Conservation (phyloP, 2,797 vertebrate genomes). For the Phrynocephalus guinanensis region DNA sequence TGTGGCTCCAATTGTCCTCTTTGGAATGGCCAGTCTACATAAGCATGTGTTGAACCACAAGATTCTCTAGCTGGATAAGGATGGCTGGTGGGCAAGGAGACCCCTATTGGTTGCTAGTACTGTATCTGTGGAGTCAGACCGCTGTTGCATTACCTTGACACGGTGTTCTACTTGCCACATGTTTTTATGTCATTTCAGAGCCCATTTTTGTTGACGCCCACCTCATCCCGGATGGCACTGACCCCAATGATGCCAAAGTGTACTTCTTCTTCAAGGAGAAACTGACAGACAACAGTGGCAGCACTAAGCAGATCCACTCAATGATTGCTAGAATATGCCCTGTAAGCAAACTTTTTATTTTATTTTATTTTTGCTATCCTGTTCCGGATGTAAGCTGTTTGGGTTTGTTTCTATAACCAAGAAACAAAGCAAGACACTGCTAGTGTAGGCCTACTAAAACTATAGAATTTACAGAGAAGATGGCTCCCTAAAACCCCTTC, state of each 20-base stretch:
- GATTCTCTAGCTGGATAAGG: neutral
- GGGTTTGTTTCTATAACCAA: slow-evolving; percentile 16
- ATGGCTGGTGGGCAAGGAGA: neutral
- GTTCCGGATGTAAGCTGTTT: slow-evolving; percentile 24
- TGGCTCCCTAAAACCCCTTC: too few species aligned
- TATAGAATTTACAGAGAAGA: too few species aligned
- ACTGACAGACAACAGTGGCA: slow-evolving; percentile 92
- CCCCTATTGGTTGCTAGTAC: neutral
- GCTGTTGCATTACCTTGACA: neutral
- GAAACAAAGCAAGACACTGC: neutral
- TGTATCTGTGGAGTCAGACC: neutral
- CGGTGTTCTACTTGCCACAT: neutral
- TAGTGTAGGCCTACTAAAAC: neutral
- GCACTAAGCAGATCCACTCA: slow-evolving; percentile 94
- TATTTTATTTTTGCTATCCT: slow-evolving; percentile 30
- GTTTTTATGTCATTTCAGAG: slow-evolving; percentile 79
- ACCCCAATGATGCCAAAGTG: slow-evolving; percentile 93
- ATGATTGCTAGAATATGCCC: slow-evolving; percentile 98
- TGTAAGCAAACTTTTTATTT: slow-evolving; percentile 78
- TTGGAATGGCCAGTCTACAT: too few species aligned
- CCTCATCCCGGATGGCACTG: slow-evolving; percentile 93
- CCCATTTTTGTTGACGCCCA: slow-evolving; percentile 96
- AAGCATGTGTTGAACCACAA: neutral
- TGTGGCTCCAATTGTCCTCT: neutral
- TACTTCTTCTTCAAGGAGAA: slow-evolving; percentile 98